Evolutionary conservation across 2,888 invertebrate genomes (phyloP).

Genomic region (Euplexia lucipara): DNA sequence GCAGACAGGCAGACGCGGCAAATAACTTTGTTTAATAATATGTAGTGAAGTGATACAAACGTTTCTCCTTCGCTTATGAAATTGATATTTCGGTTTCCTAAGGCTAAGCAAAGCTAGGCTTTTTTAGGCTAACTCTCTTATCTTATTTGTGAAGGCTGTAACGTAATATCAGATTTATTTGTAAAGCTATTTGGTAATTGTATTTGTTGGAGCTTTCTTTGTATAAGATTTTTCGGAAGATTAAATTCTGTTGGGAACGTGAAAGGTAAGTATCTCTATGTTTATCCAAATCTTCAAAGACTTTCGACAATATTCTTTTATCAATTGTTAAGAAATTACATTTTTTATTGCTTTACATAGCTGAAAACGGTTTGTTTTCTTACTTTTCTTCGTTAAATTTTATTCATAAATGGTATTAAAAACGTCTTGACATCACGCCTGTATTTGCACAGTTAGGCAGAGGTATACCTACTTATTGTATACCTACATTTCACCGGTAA

Average conservation of each 20-base stretch:
- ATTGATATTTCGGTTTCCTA: conserved; percentile 28
- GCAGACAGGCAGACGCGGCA: too few relatives aligned
- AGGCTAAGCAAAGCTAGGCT: conserved; percentile 1
- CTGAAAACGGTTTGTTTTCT: conserved; percentile 1
- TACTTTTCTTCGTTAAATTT: not conserved
- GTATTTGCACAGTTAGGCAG: too few relatives aligned
- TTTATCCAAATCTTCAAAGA: conserved; percentile 1
- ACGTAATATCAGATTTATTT: conserved; percentile 33
- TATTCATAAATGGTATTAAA: not conserved
- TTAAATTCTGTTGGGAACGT: conserved; percentile 24
- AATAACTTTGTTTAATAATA: too few relatives aligned
- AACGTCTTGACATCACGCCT: too few relatives aligned
- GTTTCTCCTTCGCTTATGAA: conserved; percentile 26
- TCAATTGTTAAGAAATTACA: conserved; percentile 5
- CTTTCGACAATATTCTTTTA: conserved; percentile 1
- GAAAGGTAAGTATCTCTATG: not conserved
- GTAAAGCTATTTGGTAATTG: conserved; percentile 31
- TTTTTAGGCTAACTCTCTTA: conserved; percentile 11
- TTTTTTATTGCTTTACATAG: not conserved
- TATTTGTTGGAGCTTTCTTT: conserved; percentile 23
- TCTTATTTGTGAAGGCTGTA: conserved; percentile 18
- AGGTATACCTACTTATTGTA: too few relatives aligned
- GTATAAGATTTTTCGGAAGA: conserved; percentile 12
- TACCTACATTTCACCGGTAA: too few relatives aligned
- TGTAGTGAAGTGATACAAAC: too few relatives aligned